These are phyloP conservation scores for Sepioteuthis lessoniana DNA, from an alignment of 2,888 invertebrate species.

Conservation along the genomic window DNA sequence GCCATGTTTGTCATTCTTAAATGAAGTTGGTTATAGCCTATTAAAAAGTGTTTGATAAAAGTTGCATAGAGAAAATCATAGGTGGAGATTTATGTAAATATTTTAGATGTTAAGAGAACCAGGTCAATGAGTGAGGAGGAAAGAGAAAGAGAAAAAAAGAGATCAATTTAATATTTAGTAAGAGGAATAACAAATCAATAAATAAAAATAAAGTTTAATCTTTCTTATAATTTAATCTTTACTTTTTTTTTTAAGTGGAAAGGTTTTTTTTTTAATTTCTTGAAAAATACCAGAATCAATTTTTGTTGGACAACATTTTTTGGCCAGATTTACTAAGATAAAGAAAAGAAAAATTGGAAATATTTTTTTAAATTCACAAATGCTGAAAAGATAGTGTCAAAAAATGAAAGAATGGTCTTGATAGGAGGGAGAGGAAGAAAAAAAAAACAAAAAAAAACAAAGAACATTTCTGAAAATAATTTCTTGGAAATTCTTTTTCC, in stretches of 20 bases:
- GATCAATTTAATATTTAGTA: not conserved
- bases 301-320: not conserved
- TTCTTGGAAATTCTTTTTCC: not conserved
- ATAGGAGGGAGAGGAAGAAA: not conserved
- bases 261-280: not conserved
- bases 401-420: not conserved
- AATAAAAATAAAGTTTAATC: not conserved
- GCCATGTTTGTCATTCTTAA: too few relatives aligned
- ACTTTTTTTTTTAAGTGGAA: not conserved
- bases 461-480: not conserved
- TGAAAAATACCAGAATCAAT: slow-evolving; percentile 7
- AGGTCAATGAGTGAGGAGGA: not conserved
- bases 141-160: too few relatives aligned
- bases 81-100: too few relatives aligned
- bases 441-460: not conserved
- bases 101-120: too few relatives aligned
- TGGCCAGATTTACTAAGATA: not conserved
- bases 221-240: slow-evolving; percentile 6
- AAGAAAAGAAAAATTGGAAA: not conserved
- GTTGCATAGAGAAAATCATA: too few relatives aligned
- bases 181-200: not conserved
- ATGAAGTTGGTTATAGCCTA: too few relatives aligned
- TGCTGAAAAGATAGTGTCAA: not conserved
- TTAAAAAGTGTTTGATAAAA: too few relatives aligned
- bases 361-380: not conserved